These are phyloP conservation scores for Sphecodes monilicornis DNA, from an alignment of 2,888 invertebrate genomes.

Conservation along the genomic window DNA sequence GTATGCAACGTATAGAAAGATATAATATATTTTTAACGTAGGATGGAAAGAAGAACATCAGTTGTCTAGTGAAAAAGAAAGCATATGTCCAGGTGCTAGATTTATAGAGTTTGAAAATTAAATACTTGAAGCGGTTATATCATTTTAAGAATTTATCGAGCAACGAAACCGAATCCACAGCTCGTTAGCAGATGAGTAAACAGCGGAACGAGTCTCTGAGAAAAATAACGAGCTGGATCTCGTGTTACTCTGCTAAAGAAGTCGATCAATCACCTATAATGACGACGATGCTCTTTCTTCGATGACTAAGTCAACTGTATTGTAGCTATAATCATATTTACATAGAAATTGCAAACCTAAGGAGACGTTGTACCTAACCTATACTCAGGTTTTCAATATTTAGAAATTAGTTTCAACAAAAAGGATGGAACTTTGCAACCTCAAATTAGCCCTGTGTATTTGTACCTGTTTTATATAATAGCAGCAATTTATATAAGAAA, in stretches of 20 bases:
- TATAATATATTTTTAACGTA: not conserved
- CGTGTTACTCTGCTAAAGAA: conserved; percentile 58
- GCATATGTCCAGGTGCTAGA: not conserved
- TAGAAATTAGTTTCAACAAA: too few species aligned
- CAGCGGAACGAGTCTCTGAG: conserved; percentile 42
- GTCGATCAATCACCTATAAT: conserved; percentile 15
- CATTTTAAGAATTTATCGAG: not conserved
- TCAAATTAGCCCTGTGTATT: too few species aligned
- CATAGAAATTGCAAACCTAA: not conserved
- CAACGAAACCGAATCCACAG: conserved; percentile 56
- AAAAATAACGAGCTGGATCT: conserved; percentile 53
- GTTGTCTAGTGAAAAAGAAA: not conserved
- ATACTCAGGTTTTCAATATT: too few species aligned
- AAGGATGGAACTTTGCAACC: too few species aligned
- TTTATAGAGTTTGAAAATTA: not conserved
- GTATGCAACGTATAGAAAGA: too few species aligned
- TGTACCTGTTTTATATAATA: too few species aligned
- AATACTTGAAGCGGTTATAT: not conserved
- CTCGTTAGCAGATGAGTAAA: conserved; percentile 67
- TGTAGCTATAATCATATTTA: not conserved
- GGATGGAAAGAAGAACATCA: not conserved
- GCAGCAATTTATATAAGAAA: too few species aligned
- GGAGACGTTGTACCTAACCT: too few species aligned
- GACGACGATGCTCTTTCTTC: not conserved
- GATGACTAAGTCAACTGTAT: too few species aligned